Conservation (phyloP, 2,113 vertebrate genomes). For the Puffinus mauretanicus region DNA sequence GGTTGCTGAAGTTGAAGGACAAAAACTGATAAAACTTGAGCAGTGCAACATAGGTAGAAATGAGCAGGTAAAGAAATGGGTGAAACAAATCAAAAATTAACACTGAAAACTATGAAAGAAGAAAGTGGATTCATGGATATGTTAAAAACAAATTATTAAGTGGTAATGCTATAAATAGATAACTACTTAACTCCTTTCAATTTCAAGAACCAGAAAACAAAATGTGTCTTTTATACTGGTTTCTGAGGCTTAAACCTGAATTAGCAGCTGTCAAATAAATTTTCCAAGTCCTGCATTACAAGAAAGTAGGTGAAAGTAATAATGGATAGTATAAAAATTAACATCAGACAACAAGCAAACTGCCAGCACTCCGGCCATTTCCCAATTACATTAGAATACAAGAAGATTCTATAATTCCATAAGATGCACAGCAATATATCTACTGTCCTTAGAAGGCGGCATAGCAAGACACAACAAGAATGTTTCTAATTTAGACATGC, state of each 20-base stretch:
- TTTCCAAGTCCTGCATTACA: background rate
- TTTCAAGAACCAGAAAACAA: background rate
- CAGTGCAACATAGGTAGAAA: background rate
- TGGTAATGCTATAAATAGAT: background rate
- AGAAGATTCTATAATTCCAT: background rate
- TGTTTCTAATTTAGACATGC: background rate
- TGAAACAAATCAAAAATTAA: background rate
- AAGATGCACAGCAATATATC: background rate
- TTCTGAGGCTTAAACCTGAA: background rate
- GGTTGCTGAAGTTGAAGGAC: background rate
- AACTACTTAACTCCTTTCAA: background rate
- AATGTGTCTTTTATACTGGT: background rate
- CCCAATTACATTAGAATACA: background rate
- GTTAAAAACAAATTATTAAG: background rate
- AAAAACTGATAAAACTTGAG: background rate
- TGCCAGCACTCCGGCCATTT: background rate
- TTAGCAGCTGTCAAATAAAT: background rate
- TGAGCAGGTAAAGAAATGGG: background rate
- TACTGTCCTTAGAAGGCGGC: background rate
- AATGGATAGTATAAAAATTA: background rate
- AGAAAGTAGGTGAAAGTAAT: background rate
- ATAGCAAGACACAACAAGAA: background rate
- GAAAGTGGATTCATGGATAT: background rate
- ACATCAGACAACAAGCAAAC: background rate
- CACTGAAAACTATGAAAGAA: background rate